These are phyloP conservation scores for Erinaceus europaeus DNA, from an alignment of 2,113 vertebrate genomes.

Conservation along the genomic window DNA sequence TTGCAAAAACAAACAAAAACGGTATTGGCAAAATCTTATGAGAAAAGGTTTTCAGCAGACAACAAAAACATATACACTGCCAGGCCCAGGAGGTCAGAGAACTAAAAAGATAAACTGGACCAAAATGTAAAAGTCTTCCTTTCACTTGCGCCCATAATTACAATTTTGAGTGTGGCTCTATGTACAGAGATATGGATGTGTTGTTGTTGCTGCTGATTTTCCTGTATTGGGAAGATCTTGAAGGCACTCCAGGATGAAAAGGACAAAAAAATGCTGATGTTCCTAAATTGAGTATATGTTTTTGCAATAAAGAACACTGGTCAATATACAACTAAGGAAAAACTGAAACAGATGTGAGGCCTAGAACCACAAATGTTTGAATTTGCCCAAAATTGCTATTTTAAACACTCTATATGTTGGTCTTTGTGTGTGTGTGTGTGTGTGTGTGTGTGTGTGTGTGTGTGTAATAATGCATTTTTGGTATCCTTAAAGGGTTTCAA, in stretches of 20 bases:
- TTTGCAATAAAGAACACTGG: conserved; percentile 87
- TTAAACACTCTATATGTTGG: conserved; percentile 86
- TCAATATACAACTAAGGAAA: conserved; percentile 88
- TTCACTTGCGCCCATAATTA: conserved; percentile 58
- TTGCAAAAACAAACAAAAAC: conserved; percentile 41
- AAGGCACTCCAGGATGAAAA: conserved; percentile 79
- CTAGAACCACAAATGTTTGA: conserved; percentile 85
- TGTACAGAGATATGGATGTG: conserved; percentile 65
- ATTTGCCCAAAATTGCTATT: conserved; percentile 87
- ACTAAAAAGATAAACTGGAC: conserved; percentile 61
- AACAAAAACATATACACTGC: neutral
- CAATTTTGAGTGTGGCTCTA: conserved; percentile 72
- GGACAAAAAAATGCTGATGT: conserved; percentile 78
- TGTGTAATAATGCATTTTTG: conserved; percentile 85
- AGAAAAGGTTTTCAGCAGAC: neutral
- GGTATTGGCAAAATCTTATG: neutral
- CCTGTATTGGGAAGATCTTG: conserved; percentile 79
- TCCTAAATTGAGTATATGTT: conserved; percentile 82
- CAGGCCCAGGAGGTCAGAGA: conserved; percentile 22
- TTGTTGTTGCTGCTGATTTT: conserved; percentile 75
- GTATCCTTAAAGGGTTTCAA: conserved; percentile 78
- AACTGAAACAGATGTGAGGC: conserved; percentile 87
- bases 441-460: conserved; percentile 81
- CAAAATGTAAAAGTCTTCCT: conserved; percentile 65
- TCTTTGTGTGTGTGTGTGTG: conserved; percentile 83